These are phyloP conservation scores for Calidris pygmaea DNA, from an alignment of 2,113 vertebrate genomes.

Conservation along the genomic window DNA sequence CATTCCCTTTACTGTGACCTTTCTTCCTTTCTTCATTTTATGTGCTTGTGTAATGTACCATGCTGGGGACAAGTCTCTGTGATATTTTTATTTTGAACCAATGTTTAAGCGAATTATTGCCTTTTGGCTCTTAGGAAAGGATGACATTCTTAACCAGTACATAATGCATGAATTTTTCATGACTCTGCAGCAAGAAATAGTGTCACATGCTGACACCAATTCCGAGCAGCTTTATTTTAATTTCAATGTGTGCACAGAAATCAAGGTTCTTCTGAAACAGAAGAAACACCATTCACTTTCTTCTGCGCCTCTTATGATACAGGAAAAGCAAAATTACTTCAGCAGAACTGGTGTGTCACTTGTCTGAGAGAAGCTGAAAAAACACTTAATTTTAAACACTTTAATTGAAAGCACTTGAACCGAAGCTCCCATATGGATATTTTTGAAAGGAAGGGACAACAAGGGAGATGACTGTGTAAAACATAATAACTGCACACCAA, in stretches of 20 bases:
- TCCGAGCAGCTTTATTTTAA: not conserved
- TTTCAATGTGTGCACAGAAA: not conserved
- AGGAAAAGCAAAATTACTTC: not conserved
- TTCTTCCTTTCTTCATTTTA: constrained; percentile 26
- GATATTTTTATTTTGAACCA: constrained; percentile 38
- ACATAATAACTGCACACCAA: not conserved
- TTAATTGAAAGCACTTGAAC: not conserved
- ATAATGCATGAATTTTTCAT: not conserved
- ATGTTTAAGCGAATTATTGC: not conserved
- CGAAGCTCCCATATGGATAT: not conserved
- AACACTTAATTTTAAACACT: not conserved
- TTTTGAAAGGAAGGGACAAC: not conserved
- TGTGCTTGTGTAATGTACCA: not conserved
- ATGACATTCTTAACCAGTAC: not conserved
- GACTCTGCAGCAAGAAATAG: not conserved
- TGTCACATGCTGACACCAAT: not conserved
- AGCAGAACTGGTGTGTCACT: not conserved
- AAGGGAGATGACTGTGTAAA: not conserved
- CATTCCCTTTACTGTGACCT: not conserved
- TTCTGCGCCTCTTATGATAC: not conserved
- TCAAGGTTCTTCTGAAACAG: not conserved
- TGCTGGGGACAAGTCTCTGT: not conserved
- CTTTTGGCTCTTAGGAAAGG: not conserved
- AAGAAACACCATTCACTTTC: not conserved
- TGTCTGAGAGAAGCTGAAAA: not conserved